A percentile compares a stretch with the other conserved stretches of the same genome.
Conservation (phyloP, 2,888 invertebrate species). For the Onthophagus sagittarius region DNA sequence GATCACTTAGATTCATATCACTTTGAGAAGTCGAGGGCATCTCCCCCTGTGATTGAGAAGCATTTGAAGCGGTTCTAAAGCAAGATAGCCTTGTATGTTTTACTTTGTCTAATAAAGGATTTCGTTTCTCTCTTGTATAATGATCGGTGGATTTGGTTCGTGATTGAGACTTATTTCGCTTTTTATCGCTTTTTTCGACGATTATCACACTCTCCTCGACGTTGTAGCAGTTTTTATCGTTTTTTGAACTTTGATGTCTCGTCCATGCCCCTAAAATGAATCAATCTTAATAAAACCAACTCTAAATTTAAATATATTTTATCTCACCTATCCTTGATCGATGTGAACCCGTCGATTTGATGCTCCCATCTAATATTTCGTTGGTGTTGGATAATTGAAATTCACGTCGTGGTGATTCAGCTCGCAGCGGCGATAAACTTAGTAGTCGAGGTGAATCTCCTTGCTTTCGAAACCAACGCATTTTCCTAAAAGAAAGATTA, state of each 20-base stretch:
- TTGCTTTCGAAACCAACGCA: constrained; percentile 69
- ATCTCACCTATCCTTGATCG: constrained; percentile 52
- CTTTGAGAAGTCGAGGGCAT: constrained; percentile 22
- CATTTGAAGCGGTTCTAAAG: constrained; percentile 57
- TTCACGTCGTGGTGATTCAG: constrained; percentile 46
- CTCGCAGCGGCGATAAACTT: constrained; percentile 61
- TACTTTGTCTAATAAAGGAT: constrained; percentile 66
- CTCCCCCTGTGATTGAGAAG: constrained; percentile 47
- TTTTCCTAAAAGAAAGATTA: constrained; percentile 39
- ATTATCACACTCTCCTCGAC: constrained; percentile 60
- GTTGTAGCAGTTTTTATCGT: constrained; percentile 66
- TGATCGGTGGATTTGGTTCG: constrained; percentile 35
- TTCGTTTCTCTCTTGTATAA: constrained; percentile 61
- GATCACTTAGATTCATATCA: constrained; percentile 14
- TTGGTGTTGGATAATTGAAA: constrained; percentile 18
- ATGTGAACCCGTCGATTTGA: constrained; percentile 27
- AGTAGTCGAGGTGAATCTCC: constrained; percentile 67
- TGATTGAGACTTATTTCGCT: constrained; percentile 52
- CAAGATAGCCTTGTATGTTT: constrained; percentile 68
- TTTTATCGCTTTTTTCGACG: constrained; percentile 54
- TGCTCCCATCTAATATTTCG: constrained; percentile 18
- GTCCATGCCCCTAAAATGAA: constrained; percentile 57
- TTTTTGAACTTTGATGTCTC: constrained; percentile 59
- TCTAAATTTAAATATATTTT: not conserved
- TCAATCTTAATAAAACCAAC: not conserved